Base-by-base conservation (phyloP, 2,888 invertebrate genomes). In the Drosophila limbata region DNA sequence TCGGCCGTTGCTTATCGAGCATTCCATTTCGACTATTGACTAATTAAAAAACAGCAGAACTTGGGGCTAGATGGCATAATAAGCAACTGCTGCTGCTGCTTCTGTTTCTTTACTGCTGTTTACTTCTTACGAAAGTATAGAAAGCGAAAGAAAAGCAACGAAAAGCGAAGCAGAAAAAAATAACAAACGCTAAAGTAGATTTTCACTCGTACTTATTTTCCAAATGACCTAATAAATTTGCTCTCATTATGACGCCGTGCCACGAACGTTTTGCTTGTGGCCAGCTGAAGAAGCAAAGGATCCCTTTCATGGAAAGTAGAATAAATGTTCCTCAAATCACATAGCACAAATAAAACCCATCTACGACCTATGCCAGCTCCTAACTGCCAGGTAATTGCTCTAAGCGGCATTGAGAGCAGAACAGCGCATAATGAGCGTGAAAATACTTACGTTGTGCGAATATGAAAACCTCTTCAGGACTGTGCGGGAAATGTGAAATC, bases 161-260 rank as follows among this genome's bases (percentile, higher is more conserved):
- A 40, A 69, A 65, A 59, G 61, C 45, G 57, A 55, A 52, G 57
- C 66, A 60, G 37, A 44, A 60, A 63, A 40, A 79, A 83, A 84
- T 64, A 61, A 64, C 45, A 53, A 19, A 61, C 56, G 71, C 72
- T 62, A 51, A 62, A 69, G 76, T 81, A 79, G 84, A 88, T 88
- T 84, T 80, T 70, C 48, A 69, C 73, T 80, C 73, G 74, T 81
- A 56, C 55, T 56, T 56, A 89, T 84, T 87, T 84, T 84, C 74
- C 74, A 89, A 88, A 86, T 89, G 88, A 89, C 89, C 86, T 82
- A 84, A 86, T 86, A 86, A 86, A 86, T 86, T 86, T 88, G 67
- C 82, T 73, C 89, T 89, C 89, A 86, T 86, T 86, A 86, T 86
- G 86, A 89, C 89, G 83, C 81, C 72, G 69, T 67, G 88, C 85